Evolutionary conservation across 2,797 vertebrate species (phyloP), one percentile per base, ranked within the genome.

Genomic region (Neostethus bicornis): DNA sequence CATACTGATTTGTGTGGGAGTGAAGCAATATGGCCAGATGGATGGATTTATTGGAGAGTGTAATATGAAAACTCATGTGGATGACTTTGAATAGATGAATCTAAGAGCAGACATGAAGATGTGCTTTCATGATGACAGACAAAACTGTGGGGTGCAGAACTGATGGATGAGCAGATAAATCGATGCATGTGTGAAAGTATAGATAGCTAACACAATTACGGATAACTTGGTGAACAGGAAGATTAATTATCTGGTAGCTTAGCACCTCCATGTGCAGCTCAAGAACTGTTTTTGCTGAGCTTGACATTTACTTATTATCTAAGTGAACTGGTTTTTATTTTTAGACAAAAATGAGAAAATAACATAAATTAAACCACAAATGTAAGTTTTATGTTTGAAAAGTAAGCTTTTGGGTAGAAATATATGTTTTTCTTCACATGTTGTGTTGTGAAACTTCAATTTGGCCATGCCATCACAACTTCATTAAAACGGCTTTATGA

Each of bases 121-220:
- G 23, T 56, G 50, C 24, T 47, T 75, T 29, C 7, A 51, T 44
- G 20, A 16, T 19, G 38, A 54, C 69, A 52, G 38, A 45, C 43
- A 45, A 55, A 38, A 51, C 39, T 70, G 28, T 8, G 37, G 51
- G 50, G 56, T 7, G 51, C 52, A 49, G 46, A 37, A 9, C 19
- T 71, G 64, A 77, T 74, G 51, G 48, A 75, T 53, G 69, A 46
- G 37, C 34, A 38, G 39, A 63, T 58, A 58, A 68, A 55, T 38
- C 26, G 54, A 21, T 48, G 51, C 60, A 56, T 42, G 58, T 72
- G 60, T 68, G 61, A 69, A 54, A 51, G 51, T 71, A 70, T 53
- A 44, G 55, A 43, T 44, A 61, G 13, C 7, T 46, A 5, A 39
- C 50, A 45, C 26, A 56, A 52, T 59, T 51, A 45, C 2, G 11